A percentile compares a stretch with the other conserved stretches of the same genome.
Evolutionary conservation across 1,140 invertebrate genomes (phyloP).

Genomic region (Andricus grossulariae): DNA sequence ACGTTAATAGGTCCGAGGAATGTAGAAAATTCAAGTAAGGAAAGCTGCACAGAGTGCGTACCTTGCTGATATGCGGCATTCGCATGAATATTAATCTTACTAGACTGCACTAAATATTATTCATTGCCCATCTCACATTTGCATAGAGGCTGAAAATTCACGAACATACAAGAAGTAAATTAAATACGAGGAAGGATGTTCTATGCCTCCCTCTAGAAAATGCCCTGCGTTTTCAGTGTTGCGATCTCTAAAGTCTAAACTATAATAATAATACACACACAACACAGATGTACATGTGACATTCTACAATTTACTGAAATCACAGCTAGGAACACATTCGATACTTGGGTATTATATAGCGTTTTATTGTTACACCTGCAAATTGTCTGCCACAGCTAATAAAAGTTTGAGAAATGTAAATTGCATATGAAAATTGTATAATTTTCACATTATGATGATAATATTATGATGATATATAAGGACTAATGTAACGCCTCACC

Average conservation of each 20-base stretch:
- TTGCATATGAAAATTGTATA: neutral
- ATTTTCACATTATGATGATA: too few species aligned
- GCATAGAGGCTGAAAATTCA: conserved; percentile 52
- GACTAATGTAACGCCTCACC: too few species aligned
- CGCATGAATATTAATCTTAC: conserved; percentile 62
- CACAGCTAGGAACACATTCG: neutral
- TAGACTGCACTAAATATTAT: conserved; percentile 58
- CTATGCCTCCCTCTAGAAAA: neutral
- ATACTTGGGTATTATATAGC: neutral
- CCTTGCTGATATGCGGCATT: conserved; percentile 39
- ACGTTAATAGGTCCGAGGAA: neutral
- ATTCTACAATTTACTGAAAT: conserved; percentile 18
- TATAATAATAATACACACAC: neutral
- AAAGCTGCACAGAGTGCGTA: conserved; percentile 15
- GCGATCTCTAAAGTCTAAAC: conserved; percentile 11
- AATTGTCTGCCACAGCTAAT: neutral
- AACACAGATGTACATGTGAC: conserved; percentile 1
- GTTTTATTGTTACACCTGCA: conserved; percentile 9
- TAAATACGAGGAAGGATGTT: conserved; percentile 14
- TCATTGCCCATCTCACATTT: conserved; percentile 59
- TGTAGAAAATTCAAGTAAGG: neutral
- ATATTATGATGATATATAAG: too few species aligned
- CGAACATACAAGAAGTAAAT: conserved; percentile 27
- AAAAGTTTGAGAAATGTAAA: neutral
- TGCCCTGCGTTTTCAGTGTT: neutral